Base-by-base conservation (phyloP, 2,888 invertebrate species). In the Drosophila subquinaria region DNA sequence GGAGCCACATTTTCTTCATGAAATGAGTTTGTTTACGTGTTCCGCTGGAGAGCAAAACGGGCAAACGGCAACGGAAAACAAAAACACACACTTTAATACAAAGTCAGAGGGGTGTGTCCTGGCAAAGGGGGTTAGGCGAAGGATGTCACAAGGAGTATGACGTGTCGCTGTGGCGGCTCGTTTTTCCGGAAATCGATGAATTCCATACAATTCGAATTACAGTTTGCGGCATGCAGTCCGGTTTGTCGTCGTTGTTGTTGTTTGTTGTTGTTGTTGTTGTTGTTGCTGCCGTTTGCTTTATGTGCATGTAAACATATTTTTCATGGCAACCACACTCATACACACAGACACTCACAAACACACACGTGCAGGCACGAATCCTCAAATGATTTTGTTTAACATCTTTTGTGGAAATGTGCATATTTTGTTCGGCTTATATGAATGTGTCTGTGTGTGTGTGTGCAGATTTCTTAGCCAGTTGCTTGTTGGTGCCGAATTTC, bases 361-460 rank as follows among this genome's bases (percentile, higher is more conserved):
- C 52, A 42, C 42, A 43, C 56, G 15, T 33, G 38, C 40, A 20
- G 17, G 52, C 50, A 45, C 71, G 71, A 81, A 81, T 84, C 84
- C 87, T 87, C 87, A 87, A 88, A 88, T 88, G 81, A 89, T 89
- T 88, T 88, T 86, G 89, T 86, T 88, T 76, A 86, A 88, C 89
- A 89, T 88, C 86, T 88, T 83, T 88, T 88, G 89, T 88, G 87
- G 89, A 89, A 89, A 89, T 86, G 88, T 81, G 88, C 85, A 87
- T 86, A 82, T 87, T 61, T 61, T 61, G 76, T 64, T 76, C 60
- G 56, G 15, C n/a, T 20, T n/a, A 30, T 36, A 17, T 13, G 20
- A 10, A 0, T 45, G 23, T 62, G 36, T 47, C 43, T 43, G 40
- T 56, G 20, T 30, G 60, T 55, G n/a, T n/a, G n/a, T n/a, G 51